Evolutionary conservation across 2,888 invertebrate genomes (phyloP).

Genomic region (Andricus quercusramuli): DNA sequence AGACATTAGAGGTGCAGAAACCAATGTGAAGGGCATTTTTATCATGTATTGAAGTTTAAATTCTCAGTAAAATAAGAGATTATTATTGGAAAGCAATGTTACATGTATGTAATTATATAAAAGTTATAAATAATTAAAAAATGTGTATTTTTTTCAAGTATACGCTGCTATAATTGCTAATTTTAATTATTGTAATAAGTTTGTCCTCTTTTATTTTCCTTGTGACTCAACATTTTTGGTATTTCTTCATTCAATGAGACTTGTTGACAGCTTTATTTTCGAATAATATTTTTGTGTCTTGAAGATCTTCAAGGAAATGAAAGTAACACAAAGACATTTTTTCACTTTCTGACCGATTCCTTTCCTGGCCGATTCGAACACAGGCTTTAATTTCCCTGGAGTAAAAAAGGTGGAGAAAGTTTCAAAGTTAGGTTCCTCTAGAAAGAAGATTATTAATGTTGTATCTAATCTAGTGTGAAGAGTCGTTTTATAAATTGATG

Average conservation of each 20-base stretch:
- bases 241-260: background rate
- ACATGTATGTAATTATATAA: background rate
- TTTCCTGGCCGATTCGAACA: background rate
- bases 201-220: background rate
- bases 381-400: conserved; percentile 3
- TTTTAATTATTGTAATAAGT: too few relatives aligned
- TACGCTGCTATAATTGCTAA: too few relatives aligned
- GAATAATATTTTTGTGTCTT: background rate
- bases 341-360: background rate
- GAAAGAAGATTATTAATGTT: background rate
- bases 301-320: background rate
- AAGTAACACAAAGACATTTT: background rate
- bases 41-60: background rate
- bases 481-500: background rate
- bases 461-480: background rate
- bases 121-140: background rate
- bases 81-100: background rate
- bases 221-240: background rate
- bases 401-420: background rate
- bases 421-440: background rate
- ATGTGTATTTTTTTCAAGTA: background rate
- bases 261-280: background rate
- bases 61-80: background rate
- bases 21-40: background rate
- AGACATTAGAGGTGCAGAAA: background rate